Conservation (phyloP, 2,113 vertebrate genomes). For the Callospermophilus lateralis region DNA sequence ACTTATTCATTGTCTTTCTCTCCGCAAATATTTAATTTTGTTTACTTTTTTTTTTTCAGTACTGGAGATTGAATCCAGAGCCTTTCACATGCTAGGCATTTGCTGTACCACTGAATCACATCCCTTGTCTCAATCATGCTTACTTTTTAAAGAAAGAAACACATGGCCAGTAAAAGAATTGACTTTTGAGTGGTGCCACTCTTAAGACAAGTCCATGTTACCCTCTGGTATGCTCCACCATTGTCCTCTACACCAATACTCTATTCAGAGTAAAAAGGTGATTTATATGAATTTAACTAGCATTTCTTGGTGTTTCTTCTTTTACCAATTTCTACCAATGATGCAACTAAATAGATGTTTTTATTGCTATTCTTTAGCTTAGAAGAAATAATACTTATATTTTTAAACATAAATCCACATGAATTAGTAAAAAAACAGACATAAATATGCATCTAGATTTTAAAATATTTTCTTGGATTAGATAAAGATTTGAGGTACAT, state of each 20-base stretch:
- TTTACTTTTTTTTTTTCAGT: not conserved
- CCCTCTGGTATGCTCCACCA: not conserved
- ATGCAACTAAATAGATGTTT: constrained; percentile 27
- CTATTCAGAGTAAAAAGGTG: not conserved
- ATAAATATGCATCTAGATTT: not conserved
- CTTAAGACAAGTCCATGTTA: not conserved
- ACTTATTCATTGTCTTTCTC: not conserved
- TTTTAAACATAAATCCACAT: constrained; percentile 44
- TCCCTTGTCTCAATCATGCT: not conserved
- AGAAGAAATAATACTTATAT: constrained; percentile 25
- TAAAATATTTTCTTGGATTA: constrained; percentile 43
- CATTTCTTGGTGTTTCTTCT: not conserved
- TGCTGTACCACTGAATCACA: not conserved
- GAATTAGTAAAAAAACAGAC: not conserved
- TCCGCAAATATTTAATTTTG: not conserved
- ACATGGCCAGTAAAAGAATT: not conserved
- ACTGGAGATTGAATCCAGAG: too few relatives aligned
- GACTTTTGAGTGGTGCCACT: not conserved
- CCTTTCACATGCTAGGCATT: too few relatives aligned
- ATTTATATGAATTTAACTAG: constrained; percentile 39
- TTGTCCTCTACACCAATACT: not conserved
- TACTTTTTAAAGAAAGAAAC: constrained; percentile 29
- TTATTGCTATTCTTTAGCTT: constrained; percentile 49
- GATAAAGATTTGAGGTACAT: not conserved
- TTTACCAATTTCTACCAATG: constrained; percentile 13